Evolutionary conservation across 2,113 vertebrate genomes (phyloP), one percentile per base, ranked within the genome.

Genomic region (Neogobius melanostomus): DNA sequence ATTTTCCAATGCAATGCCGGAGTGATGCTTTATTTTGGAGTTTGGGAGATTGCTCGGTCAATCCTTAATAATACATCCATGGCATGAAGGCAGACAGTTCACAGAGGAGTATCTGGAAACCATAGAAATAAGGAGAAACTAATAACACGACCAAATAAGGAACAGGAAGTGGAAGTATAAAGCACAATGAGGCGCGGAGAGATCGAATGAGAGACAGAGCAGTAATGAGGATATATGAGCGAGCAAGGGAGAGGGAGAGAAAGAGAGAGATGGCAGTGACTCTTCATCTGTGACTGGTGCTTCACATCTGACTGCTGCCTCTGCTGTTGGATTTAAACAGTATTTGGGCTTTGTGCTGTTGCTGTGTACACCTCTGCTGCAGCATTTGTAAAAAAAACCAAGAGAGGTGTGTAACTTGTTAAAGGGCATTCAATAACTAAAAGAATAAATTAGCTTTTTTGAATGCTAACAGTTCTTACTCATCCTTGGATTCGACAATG

Each of bases 251-350:
- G 67, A 79, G 72, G 70, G 74, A 63, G 70, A 82, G 78, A 66
- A 71, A 63, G 68, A 36, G 75, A 72, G 76, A 66, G 75, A 85
- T 82, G 68, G 69, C 70, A 46, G 74, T 83, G 86, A 89, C 87
- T 88, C 85, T 88, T 89, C 87, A 87, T 89, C 85, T 90, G 87
- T 89, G 87, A 89, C 87, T 90, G 87, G 82, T 76, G 69, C 65
- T 85, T 86, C 89, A 83, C 84, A 82, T 88, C 68, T 80, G 86
- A 88, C 84, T 87, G 87, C 88, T 83, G 82, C 73, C 79, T 81
- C 88, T 88, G 75, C 86, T 36, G 28, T 36, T 36, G 28, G 28
- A 85, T 84, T 68, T 80, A 84, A 80, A 79, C 67, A 85, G 70
- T 74, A 56, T 89, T 80, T 82, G 54, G 57, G 80, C 68, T 80